Base-by-base conservation (phyloP, 2,888 invertebrate genomes). In the Chaitophorus viminalis region DNA sequence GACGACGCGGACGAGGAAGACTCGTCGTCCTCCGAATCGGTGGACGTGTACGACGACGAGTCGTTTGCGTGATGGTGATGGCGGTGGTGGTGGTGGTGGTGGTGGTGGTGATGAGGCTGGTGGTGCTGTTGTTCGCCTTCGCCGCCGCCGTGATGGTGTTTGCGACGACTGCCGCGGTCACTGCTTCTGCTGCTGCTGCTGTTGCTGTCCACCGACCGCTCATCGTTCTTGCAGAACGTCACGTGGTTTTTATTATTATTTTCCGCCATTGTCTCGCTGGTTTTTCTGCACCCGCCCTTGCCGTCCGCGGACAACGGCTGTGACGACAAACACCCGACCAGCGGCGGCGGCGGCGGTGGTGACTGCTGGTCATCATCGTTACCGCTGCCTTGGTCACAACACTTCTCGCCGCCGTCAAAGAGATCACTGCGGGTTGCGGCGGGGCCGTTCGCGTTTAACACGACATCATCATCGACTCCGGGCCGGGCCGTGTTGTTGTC, bases 1-100 rank as follows among this genome's bases (percentile, higher is more conserved):
- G 89, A 84, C 0, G 89, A 89, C 6, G 88, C 83, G 1, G 89
- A 83, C 36, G 87, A 84, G 46, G 72, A 86, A 72, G 81, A 86
- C 83, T 89, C 88, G 84, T n/a, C n/a, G n/a, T 88, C 31, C 89
- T 89, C 78, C 89, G 89, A 70, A 83, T 89, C 84, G 31, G 88
- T 88, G 70, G 74, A 25, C 29, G 78, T 88, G 74, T 52, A 79
- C 79, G 76, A 88, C 84, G 89, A 89, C 70, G 89, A 89, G 88
- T 87, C 89, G 81, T 31, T 89, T 84, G 39, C 89, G 88, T 33
- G 83, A 84, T 68, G 89, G 82, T 88, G 88, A 60, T 88, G 88
- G 33, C 89, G 88, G n/a, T 82, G 87, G 52, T 89, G 85, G 18
- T 82, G 77, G 46, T 9, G 1, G 65, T 65, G 25, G 65, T 65